Evolutionary conservation across 2,113 vertebrate species (phyloP), one percentile per base, ranked within the genome.

Genomic region (Chlamydotis undulata): DNA sequence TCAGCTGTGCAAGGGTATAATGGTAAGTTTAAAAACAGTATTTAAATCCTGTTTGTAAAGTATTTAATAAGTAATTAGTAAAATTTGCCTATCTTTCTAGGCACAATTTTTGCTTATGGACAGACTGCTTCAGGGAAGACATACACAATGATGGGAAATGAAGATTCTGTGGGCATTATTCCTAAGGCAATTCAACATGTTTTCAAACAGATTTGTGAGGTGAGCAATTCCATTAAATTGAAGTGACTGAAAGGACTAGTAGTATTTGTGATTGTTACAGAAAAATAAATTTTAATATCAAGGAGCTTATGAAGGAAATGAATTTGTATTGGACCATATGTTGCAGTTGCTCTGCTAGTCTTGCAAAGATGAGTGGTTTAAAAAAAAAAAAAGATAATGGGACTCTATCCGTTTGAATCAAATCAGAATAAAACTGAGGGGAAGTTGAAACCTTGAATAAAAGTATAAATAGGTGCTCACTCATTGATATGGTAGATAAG

Each of bases 81-180:
- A 95, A 45, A 57, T 6, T 39, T 60, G 45, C 96, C 82, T 15
- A 25, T 82, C 53, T 97, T 94, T 75, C 12, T 90, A 99, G 99
- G 99, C 43, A 99, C 99, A 4, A 98, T 99, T 97, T 99, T 99
- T 98, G 99, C 99, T 37, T 99, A 99, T 1, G 99, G 99, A 4
- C 99, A 99, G 90, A 99, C 99, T 4, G 99, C 99, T 22, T 99
- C 99, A 14, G 99, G 99, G 67, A 99, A 99, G 97, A 99, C 99
- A 0, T 99, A 99, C 41, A 99, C 99, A 12, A 99, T 99, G 99
- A 99, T 99, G 98, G 99, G 99, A 18, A 98, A 96, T 12, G 87
- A 98, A 52, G 95, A 96, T 50, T 97, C 90, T 39, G 86, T 97
- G 25, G 99, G 99, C 55, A 98, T 99, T 56, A 99, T 99, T 45